A percentile compares a stretch with the other conserved stretches of the same genome.
phyloP scores from a whole-genome alignment of 2,888 invertebrate genomes.

The Bedellia somnulentella region DNA sequence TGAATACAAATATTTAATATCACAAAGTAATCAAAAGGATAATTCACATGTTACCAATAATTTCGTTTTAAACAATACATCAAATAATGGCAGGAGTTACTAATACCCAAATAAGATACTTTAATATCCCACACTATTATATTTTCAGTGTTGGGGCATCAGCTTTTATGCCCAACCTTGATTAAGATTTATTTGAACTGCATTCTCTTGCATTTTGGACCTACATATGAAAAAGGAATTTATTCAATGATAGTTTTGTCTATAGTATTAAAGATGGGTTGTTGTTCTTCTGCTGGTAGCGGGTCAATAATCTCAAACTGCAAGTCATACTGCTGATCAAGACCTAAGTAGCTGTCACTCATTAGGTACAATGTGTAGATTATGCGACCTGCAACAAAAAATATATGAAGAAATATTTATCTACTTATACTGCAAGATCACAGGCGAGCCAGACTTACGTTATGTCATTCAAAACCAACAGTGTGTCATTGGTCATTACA shows the following conservation, averaged over 20 bases:
- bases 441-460: not conserved
- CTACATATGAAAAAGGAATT: too few relatives aligned
- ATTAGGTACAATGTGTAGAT: slow-evolving; percentile 81
- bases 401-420: slow-evolving; percentile 8
- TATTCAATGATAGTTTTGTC: slow-evolving; percentile 33
- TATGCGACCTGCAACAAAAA: slow-evolving; percentile 64
- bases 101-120: too few relatives aligned
- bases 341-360: slow-evolving; percentile 90
- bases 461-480: not conserved
- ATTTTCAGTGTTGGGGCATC: too few relatives aligned
- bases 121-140: too few relatives aligned
- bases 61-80: too few relatives aligned
- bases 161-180: too few relatives aligned
- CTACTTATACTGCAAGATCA: slow-evolving; percentile 4
- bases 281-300: slow-evolving; percentile 27
- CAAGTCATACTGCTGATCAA: slow-evolving; percentile 85
- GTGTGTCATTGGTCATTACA: not conserved
- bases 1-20: too few relatives aligned
- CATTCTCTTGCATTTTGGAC: too few relatives aligned
- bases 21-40: too few relatives aligned
- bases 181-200: too few relatives aligned
- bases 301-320: slow-evolving; percentile 55
- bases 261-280: slow-evolving; percentile 17
- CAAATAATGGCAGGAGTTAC: too few relatives aligned
- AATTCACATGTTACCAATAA: too few relatives aligned